phyloP scores from a whole-genome alignment of 2,888 invertebrate species.

The Parasteatoda lunata region DNA sequence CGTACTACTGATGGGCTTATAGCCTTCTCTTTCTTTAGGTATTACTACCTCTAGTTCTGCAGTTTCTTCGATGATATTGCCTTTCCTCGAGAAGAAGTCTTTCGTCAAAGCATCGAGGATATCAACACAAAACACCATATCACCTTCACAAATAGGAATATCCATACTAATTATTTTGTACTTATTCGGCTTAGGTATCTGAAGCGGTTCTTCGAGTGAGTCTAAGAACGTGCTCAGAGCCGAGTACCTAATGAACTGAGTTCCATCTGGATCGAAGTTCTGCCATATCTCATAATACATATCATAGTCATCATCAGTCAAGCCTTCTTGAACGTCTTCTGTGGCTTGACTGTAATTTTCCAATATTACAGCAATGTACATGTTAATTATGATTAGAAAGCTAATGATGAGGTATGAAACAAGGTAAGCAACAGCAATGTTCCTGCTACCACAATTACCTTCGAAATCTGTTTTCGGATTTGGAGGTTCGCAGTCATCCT shows the following conservation, averaged over 20 bases:
- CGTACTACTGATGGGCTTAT: constrained; percentile 95
- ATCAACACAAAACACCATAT: constrained; percentile 98
- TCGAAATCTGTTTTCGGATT: constrained; percentile 75
- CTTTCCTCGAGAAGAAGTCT: constrained; percentile 98
- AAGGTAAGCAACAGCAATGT: constrained; percentile 94
- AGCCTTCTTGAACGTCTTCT: constrained; percentile 87
- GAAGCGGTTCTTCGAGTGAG: constrained; percentile 95
- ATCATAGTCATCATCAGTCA: constrained; percentile 98
- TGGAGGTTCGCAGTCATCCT: constrained; percentile 85
- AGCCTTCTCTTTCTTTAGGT: constrained; percentile 86
- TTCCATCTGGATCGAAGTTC: constrained; percentile 97
- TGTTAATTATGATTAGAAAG: constrained; percentile 99
- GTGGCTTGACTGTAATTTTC: constrained; percentile 99
- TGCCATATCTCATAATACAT: constrained; percentile 99
- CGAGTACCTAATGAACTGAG: constrained; percentile 96
- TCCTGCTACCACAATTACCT: constrained; percentile 90
- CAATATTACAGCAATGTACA: constrained; percentile 99
- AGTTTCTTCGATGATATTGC: constrained; percentile 93
- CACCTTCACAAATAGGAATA: constrained; percentile 96
- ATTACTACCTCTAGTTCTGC: constrained; percentile 87
- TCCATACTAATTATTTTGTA: constrained; percentile 99
- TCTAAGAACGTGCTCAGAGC: constrained; percentile 96
- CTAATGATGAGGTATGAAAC: constrained; percentile 97
- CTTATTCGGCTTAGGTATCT: constrained; percentile 98
- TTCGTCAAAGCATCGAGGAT: constrained; percentile 98